Evolutionary conservation across 1,140 invertebrate species (phyloP), one percentile per base, ranked within the genome.

Genomic region (Tachypleus tridentatus): DNA sequence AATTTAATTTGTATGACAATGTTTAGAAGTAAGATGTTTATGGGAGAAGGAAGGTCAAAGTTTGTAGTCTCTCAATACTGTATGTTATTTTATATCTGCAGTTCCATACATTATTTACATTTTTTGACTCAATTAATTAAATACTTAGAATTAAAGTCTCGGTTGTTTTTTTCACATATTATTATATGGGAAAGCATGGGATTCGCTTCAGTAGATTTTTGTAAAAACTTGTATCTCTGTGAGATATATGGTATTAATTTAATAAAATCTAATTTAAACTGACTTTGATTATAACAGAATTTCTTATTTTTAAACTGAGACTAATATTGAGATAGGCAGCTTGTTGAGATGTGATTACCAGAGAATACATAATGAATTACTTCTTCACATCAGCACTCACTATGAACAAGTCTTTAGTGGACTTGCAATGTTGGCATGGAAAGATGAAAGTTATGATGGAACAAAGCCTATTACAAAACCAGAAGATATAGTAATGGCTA

Each of bases 331-430:
- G 48, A 68, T 78, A 11, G 73, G 70, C 4, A 72, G 70, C 50
- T 66, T 78, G 4, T 63, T 79, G 49, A 67, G 74, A 29, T 71
- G 74, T 11, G 70, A 76, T 60, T 77, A 74, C 62, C 77, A 77
- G 64, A 62, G 70, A 50, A 73, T 76, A 4, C 75, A 77, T 64
- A 76, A 77, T 72, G 76, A 77, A 62, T 64, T 79, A 4, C 68
- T 78, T 47, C 64, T 78, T 4, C 72, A 77, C 67, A 68, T 79
- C 0, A 73, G 76, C 58, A 72, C 74, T 4, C 69, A 76, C 61
- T 75, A 78, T 63, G 66, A 73, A 49, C 72, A 77, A 71, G 76
- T 78, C 9, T 77, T 77, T 61, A 72, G 64, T 70, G 77, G 76
- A 54, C 67, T 78, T 11, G 71, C 71, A 64, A 75, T 74, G 50